phyloP scores from a whole-genome alignment of 2,888 invertebrate genomes.

The Acronicta alni region DNA sequence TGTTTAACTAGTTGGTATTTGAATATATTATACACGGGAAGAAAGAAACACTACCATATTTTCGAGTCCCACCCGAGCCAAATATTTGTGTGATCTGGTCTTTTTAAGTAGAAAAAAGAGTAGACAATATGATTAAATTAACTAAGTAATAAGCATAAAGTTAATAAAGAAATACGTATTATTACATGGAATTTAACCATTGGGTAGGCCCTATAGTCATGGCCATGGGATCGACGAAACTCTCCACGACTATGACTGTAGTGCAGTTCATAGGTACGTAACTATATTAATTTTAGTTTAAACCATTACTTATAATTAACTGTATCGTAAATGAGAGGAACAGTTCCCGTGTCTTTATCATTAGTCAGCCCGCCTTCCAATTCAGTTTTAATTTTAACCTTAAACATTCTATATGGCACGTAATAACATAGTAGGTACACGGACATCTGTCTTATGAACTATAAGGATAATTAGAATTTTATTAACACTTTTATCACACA shows the following conservation, averaged over 20 bases:
- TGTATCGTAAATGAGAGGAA: constrained; percentile 6
- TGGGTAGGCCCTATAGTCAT: background rate
- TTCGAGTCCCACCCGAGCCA: no score
- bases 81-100: no score
- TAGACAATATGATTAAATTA: no score
- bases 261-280: no score
- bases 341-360: constrained; percentile 4
- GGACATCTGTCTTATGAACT: constrained; percentile 30
- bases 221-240: no score
- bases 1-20: no score
- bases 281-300: background rate
- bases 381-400: constrained; percentile 26
- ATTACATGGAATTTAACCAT: background rate
- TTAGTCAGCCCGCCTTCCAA: constrained; percentile 12
- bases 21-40: no score
- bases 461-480: constrained; percentile 20
- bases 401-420: constrained; percentile 3
- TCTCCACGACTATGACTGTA: no score
- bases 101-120: no score
- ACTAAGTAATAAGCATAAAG: no score
- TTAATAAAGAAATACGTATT: background rate
- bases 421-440: constrained; percentile 11
- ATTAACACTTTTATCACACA: constrained; percentile 16
- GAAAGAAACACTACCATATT: no score
- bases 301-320: background rate